Evolutionary conservation across 2,888 invertebrate species (phyloP).

Genomic region (Lagria hirta): DNA sequence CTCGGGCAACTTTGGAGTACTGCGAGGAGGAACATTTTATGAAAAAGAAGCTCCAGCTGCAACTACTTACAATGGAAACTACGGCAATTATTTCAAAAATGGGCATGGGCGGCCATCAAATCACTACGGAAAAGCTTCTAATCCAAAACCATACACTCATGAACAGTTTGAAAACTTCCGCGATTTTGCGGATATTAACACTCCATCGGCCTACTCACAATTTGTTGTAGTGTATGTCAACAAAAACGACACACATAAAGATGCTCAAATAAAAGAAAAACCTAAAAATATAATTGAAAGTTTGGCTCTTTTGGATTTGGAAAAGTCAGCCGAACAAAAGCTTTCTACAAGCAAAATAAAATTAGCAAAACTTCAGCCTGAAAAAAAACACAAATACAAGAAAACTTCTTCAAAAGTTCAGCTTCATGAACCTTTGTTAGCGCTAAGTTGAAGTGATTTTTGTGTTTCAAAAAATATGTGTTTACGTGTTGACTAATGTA

Average conservation of each 20-base stretch:
- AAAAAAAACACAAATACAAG: conserved; percentile 59
- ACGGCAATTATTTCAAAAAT: conserved; percentile 65
- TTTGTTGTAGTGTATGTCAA: conserved; percentile 82
- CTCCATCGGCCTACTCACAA: conserved; percentile 80
- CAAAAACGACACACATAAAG: conserved; percentile 67
- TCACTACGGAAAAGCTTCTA: conserved; percentile 58
- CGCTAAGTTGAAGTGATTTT: conserved; percentile 67
- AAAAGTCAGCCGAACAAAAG: conserved; percentile 53
- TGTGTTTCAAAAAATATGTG: too few relatives aligned
- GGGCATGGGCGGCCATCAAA: conserved; percentile 71
- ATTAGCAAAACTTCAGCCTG: conserved; percentile 58
- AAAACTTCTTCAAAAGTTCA: conserved; percentile 43
- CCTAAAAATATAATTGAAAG: conserved; percentile 81
- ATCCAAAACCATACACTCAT: conserved; percentile 74
- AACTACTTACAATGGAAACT: conserved; percentile 54
- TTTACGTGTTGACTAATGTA: too few relatives aligned
- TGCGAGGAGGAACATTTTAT: conserved; percentile 84
- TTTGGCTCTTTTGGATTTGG: conserved; percentile 69
- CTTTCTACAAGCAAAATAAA: conserved; percentile 68
- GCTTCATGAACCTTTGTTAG: conserved; percentile 56
- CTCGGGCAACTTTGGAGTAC: conserved; percentile 85
- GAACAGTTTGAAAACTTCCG: conserved; percentile 89
- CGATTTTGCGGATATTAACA: conserved; percentile 88
- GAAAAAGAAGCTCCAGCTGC: conserved; percentile 63
- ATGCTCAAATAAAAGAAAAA: conserved; percentile 34